phyloP scores from a whole-genome alignment of 2,888 invertebrate species.

The Margaritifera margaritifera region DNA sequence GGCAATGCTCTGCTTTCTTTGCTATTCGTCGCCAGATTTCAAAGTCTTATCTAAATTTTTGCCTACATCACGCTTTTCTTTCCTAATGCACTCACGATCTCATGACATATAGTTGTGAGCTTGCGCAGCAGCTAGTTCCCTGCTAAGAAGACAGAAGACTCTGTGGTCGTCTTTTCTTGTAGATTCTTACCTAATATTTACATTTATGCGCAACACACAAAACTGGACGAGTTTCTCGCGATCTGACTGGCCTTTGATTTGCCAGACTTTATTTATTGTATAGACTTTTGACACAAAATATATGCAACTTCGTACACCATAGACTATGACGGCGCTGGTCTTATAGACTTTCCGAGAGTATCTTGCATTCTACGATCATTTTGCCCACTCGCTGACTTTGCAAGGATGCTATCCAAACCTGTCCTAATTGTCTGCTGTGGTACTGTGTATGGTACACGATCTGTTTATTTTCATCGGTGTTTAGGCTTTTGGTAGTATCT shows the following conservation, averaged over 20 bases:
- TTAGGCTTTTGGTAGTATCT: too few relatives aligned
- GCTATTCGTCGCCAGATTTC: too few relatives aligned
- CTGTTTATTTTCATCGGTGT: not conserved
- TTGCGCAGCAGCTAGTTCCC: conserved; percentile 3
- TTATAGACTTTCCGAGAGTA: too few relatives aligned
- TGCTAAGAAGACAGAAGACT: not conserved
- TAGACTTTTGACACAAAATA: too few relatives aligned
- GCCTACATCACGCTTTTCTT: not conserved
- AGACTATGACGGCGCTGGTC: too few relatives aligned
- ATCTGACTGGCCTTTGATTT: not conserved
- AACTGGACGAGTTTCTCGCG: not conserved
- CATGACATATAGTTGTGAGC: not conserved
- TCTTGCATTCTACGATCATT: too few relatives aligned
- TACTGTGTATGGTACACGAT: conserved; percentile 1
- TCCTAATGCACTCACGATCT: not conserved
- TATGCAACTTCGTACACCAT: too few relatives aligned
- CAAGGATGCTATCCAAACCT: not conserved
- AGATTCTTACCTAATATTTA: not conserved
- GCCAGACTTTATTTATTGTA: too few relatives aligned
- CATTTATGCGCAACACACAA: not conserved
- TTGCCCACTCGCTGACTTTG: not conserved
- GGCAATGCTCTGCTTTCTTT: too few relatives aligned
- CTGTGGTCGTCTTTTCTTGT: not conserved
- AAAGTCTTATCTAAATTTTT: not conserved
- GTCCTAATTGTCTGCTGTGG: not conserved